Evolutionary conservation across 2,797 vertebrate species (phyloP).

Genomic region (Corythornis leucogaster): DNA sequence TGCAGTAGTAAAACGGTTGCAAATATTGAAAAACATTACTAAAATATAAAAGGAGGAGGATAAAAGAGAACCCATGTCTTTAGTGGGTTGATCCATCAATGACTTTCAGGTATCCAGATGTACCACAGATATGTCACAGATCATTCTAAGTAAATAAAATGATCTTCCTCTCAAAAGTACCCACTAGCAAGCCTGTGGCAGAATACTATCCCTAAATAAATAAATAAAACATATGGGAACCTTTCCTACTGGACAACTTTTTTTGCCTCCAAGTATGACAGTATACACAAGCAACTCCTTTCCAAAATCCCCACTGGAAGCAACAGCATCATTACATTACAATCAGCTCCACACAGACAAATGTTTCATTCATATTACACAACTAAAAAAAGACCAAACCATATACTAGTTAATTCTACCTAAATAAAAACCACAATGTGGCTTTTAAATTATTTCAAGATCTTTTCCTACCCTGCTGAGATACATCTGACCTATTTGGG

Average conservation of each 20-base stretch:
- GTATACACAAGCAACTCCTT: neutral
- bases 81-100: neutral
- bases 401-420: neutral
- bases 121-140: neutral
- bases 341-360: constrained; percentile 2
- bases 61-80: neutral
- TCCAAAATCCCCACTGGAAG: neutral
- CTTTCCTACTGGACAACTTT: neutral
- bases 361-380: constrained; percentile 25
- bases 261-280: neutral
- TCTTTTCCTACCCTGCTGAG: neutral
- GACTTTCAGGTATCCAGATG: neutral
- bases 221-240: neutral
- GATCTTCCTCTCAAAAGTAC: neutral
- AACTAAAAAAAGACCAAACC: neutral
- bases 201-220: too few relatives aligned
- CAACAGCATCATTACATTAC: neutral
- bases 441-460: neutral
- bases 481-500: neutral
- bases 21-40: neutral
- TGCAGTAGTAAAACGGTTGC: neutral
- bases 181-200: neutral
- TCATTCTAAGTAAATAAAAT: neutral
- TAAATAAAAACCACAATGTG: neutral
- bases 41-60: neutral